Conservation (phyloP, 2,888 invertebrate species). For the Andricus curvator region DNA sequence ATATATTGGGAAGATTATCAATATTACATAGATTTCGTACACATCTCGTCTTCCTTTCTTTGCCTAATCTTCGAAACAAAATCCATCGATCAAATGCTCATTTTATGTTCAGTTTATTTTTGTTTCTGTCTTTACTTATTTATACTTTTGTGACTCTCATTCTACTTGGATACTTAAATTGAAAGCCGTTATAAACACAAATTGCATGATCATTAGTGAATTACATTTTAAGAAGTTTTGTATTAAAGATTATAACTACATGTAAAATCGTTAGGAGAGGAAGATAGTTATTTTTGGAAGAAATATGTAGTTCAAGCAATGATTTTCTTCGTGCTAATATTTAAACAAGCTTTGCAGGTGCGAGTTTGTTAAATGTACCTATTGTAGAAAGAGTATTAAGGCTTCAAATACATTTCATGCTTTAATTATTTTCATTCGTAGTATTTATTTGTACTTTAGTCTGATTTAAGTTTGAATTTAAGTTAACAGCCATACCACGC, state of each 20-base stretch:
- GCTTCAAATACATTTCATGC: constrained; percentile 18
- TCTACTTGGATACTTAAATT: neutral
- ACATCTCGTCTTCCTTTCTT: constrained; percentile 45
- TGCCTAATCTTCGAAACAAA: neutral
- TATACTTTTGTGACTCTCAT: neutral
- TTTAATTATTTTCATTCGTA: neutral
- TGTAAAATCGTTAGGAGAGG: neutral
- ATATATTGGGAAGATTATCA: neutral
- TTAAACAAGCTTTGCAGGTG: neutral
- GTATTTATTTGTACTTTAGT: neutral
- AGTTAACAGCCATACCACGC: too few species aligned
- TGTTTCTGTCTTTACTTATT: neutral
- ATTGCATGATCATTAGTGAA: neutral
- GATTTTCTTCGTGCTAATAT: neutral
- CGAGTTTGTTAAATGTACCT: neutral
- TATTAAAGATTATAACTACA: neutral
- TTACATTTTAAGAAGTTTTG: neutral
- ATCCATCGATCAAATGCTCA: neutral
- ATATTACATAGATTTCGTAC: constrained; percentile 62
- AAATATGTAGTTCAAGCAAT: neutral
- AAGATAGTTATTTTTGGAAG: neutral
- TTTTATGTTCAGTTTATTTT: neutral
- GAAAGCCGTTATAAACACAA: neutral
- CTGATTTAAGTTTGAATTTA: neutral
- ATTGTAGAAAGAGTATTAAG: neutral